Evolutionary conservation across 2,113 vertebrate species (phyloP).

Genomic region (Panthera tigris): DNA sequence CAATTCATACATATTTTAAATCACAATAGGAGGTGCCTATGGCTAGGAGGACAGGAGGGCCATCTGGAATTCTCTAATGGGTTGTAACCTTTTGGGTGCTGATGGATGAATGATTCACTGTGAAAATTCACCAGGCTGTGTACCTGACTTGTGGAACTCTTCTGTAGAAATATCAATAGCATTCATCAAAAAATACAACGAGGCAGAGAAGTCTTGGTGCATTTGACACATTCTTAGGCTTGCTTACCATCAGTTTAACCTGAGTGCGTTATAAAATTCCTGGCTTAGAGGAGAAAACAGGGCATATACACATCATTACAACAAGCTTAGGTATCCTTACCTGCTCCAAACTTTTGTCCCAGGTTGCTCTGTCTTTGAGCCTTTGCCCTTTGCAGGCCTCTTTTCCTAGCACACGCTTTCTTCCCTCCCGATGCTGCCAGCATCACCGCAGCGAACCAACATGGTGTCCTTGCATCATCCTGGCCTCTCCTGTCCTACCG

Average conservation of each 20-base stretch:
- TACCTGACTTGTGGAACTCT: not conserved
- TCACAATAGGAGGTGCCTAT: accelerated
- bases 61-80: no score
- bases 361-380: not conserved
- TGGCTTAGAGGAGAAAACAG: not conserved
- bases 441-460: not conserved
- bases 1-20: no score
- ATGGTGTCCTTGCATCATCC: accelerated
- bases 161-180: not conserved
- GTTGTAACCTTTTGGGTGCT: accelerated
- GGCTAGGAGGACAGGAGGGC: no score
- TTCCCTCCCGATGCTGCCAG: not conserved
- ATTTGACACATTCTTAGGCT: not conserved
- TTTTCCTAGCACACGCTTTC: not conserved
- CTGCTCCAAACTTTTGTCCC: not conserved
- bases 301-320: no score
- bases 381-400: accelerated
- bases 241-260: not conserved
- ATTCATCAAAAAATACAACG: not conserved
- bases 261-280: no score
- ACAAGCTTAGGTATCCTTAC: not conserved
- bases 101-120: not conserved
- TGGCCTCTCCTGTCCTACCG: not conserved
- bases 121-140: not conserved
- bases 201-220: not conserved